These are phyloP conservation scores for Lacerta viridis DNA, from an alignment of 2,797 vertebrate genomes.

Conservation along the genomic window DNA sequence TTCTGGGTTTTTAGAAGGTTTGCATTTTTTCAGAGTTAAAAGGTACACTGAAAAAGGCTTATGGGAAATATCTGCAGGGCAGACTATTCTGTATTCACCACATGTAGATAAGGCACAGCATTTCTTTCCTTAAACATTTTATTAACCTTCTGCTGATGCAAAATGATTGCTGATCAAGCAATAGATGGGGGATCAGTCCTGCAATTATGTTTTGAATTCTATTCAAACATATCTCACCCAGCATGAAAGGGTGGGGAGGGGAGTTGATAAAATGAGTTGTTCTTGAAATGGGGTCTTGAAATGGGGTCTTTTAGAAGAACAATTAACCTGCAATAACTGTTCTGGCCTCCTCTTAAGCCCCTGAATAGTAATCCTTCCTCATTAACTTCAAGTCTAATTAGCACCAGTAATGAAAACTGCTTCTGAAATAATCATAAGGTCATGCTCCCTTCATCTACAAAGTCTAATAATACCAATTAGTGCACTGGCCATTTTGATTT, in stretches of 20 bases:
- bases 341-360: constrained; percentile 77
- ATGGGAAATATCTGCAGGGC: constrained; percentile 58
- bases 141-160: constrained; percentile 82
- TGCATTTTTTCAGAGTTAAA: constrained; percentile 46
- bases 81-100: constrained; percentile 65
- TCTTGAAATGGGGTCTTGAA: too few species aligned
- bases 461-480: constrained; percentile 25
- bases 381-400: constrained; percentile 84
- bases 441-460: constrained; percentile 41
- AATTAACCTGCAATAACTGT: constrained; percentile 83
- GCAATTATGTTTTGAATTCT: constrained; percentile 79
- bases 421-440: constrained; percentile 71
- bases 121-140: constrained; percentile 76
- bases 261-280: constrained; percentile 78
- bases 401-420: constrained; percentile 75
- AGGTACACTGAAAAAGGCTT: constrained; percentile 41
- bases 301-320: constrained; percentile 77
- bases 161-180: constrained; percentile 80
- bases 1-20: constrained; percentile 33
- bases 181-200: constrained; percentile 76
- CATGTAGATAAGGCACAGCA: constrained; percentile 70
- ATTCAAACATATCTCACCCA: constrained; percentile 76
- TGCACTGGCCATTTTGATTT: constrained; percentile 23
- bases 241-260: constrained; percentile 48
- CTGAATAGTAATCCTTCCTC: constrained; percentile 81